Percentiles rank a stretch among this genome's conserved stretches.
phyloP scores from a whole-genome alignment of 2,113 vertebrate genomes.

The Steatornis caripensis region DNA sequence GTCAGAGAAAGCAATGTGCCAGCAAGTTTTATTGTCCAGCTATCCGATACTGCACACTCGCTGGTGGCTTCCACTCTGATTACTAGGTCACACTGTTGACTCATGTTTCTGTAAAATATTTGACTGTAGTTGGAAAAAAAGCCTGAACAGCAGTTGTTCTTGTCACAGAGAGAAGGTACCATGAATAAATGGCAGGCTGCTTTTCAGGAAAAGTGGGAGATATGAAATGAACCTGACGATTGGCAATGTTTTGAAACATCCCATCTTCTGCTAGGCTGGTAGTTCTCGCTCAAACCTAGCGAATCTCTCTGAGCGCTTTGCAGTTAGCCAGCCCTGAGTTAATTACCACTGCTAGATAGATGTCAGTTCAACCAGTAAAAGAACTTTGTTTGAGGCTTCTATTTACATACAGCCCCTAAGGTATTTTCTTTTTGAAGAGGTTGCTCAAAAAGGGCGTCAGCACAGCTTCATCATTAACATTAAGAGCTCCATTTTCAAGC shows the following conservation, averaged over 20 bases:
- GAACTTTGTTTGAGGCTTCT: not conserved
- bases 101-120: not conserved
- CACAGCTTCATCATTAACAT: not conserved
- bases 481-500: not conserved
- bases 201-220: not conserved
- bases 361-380: not conserved
- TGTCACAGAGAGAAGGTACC: not conserved
- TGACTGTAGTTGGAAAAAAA: not conserved
- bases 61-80: not conserved
- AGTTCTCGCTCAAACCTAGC: not conserved
- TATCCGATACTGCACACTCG: fast-evolving
- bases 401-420: not conserved
- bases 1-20: not conserved
- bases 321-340: not conserved
- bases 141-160: not conserved
- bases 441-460: not conserved
- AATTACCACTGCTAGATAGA: not conserved
- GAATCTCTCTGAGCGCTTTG: not conserved
- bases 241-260: not conserved
- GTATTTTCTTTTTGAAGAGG: not conserved
- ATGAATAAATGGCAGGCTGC: not conserved
- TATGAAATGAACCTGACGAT: not conserved
- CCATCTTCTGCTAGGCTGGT: not conserved
- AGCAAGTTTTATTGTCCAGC: not conserved
- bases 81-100: not conserved